Base-by-base conservation (phyloP, 2,888 invertebrate genomes). In the Stomorhina lunata region DNA sequence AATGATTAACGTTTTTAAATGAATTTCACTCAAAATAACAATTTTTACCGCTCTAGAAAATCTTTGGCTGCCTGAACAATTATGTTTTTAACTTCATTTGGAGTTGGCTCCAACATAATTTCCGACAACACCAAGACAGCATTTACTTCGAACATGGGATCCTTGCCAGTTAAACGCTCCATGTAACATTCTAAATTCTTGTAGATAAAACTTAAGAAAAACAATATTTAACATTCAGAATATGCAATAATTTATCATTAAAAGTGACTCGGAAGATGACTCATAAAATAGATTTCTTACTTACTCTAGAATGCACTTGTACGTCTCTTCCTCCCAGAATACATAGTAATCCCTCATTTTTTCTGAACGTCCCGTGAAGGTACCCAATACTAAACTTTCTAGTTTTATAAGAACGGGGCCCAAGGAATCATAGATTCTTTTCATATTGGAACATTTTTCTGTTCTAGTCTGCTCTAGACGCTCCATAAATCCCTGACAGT, bases 331-430 rank as follows among this genome's bases (percentile, higher is more conserved):
- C 89, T 98, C 98, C 95, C 97, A 98, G 89, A 93, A 93, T 0
- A 93, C 92, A 87, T 98, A 98, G 89, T 96, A 97, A 0, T 94
- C 92, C 4, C 92, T 92, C 95, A 98, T 96, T 82, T 94, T 93
- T 0, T 92, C 90, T 0, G 95, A 95, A 66, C 92, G 92, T 2
- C 97, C 97, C 0, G 95, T 95, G 85, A 95, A 95, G 1, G 95
- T 95, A 80, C 95, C 95, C 20, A 96, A 93, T 1, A 97, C 95
- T 37, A 98, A 91, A 83, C 95, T 95, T 91, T 98, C 98, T 82
- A 98, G 90, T 91, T 98, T 98, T 86, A 95, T 94, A 12, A 98
- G 92, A 73, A 97, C 94, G 0, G 97, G 96, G 0, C 96, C 95
- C 53, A 97, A 92, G 0, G 95, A 95, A 55, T 95, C 93, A 88